Evolutionary conservation across 2,888 invertebrate genomes (phyloP), one percentile per base, ranked within the genome.

Genomic region (Leptopterna dolabrata): DNA sequence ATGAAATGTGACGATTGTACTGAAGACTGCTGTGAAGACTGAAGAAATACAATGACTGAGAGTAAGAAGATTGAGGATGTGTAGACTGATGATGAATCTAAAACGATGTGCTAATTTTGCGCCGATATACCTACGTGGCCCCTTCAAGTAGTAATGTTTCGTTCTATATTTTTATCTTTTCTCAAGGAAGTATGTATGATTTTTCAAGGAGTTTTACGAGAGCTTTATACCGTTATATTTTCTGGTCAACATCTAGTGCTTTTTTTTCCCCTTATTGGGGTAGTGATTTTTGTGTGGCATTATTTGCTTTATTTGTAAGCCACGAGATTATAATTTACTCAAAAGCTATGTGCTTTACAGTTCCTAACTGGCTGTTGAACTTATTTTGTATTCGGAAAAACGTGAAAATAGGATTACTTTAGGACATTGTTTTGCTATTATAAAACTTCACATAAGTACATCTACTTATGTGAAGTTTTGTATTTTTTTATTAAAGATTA

Each of bases 391-490:
- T 70, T 29, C 24, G 29, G 19, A 70, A 70, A 19, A 70, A 19
- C 24, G 6, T n/a, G 70, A 70, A 70, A 70, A 70, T 19, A 29
- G 19, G 19, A 9, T 70, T 70, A 70, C 1, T 2, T 70, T 70
- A 70, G 70, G 11, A 13, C 1, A 16, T 70, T 70, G 70, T 70
- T 70, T n/a, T n/a, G 6, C 70, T 70, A 70, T 7, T 71, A 71
- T 27, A 71, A 71, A 71, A 71, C 71, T 27, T 71, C 71, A 24
- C 14, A 27, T 71, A 71, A 24, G 71, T 71, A 71, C n/a, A 70
- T 70, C n/a, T 71, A 71, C 71, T 24, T 71, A 71, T 27, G 14
- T 24, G 71, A 71, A 27, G 71, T 71, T 71, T 71, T 71, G 71
- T 71, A 71, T 71, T 24, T 71, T 71, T 27, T 71, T 30, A 71